Evolutionary conservation across 1,140 invertebrate species (phyloP), one percentile per base, ranked within the genome.

Genomic region (Frieseomelitta varia): DNA sequence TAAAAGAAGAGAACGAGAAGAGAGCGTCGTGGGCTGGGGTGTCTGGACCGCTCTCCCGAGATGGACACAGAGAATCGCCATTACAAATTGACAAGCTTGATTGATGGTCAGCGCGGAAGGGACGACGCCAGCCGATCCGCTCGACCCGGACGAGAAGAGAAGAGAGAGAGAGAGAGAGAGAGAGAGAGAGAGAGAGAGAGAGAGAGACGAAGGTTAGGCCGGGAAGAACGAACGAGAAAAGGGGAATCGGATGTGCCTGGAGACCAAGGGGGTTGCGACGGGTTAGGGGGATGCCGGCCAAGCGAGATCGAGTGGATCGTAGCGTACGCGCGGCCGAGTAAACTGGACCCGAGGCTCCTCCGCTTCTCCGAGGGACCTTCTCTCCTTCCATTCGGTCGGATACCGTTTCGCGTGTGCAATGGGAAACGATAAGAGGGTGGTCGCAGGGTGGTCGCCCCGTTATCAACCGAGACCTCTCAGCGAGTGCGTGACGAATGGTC

Each of bases 11-110:
- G 88, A 90, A 51, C 79, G 80, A n/a, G 76, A 78, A 47, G 76
- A 79, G 79, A 39, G 39, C 39, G 39, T 39, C 58, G 79, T 78
- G 55, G 55, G 85, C 71, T 78, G 86, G 86, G 84, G 83, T 89
- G 87, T 89, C 87, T 87, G 90, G 88, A 92, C 85, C 88, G 90
- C 75, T 88, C 86, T 88, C 86, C 86, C 87, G 90, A 93, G 91
- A 94, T 94, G 94, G 93, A 94, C 94, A 94, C 93, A 93, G 94
- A 93, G 93, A 95, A 93, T 95, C 94, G 94, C 95, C 95, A 95
- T 95, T 95, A 95, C 95, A 95, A 95, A 95, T 95, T 95, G 95
- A 95, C 95, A 95, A 94, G 90, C 91, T 95, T 95, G 95, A 95
- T 95, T 95, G 95, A 95, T 95, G 93, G 94, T 90, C 89, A 87